phyloP scores from a whole-genome alignment of 2,113 vertebrate genomes.

The Oxygymnocypris stewartii region DNA sequence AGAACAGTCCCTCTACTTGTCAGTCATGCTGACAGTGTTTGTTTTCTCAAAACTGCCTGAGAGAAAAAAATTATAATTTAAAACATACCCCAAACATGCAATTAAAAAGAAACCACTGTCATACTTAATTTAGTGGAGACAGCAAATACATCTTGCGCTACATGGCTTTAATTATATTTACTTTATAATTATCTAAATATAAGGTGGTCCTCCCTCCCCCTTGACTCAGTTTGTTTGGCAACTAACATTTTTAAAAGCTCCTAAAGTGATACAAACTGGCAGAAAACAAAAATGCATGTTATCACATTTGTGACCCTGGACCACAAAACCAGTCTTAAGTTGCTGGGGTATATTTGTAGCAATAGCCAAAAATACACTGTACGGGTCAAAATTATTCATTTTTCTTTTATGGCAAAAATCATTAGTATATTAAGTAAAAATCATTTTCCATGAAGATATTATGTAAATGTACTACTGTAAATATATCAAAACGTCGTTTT shows the following conservation, averaged over 20 bases:
- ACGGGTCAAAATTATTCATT: too few relatives aligned
- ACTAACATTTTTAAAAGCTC: background rate
- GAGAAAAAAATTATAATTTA: background rate
- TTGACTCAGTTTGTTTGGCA: background rate
- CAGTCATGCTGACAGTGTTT: slow-evolving; percentile 1
- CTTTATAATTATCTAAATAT: slow-evolving; percentile 29
- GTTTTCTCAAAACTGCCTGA: slow-evolving; percentile 1
- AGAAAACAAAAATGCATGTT: background rate
- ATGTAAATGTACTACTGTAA: too few relatives aligned
- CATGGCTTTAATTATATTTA: slow-evolving; percentile 26
- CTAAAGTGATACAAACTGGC: background rate
- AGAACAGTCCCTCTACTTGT: background rate
- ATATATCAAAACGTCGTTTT: too few relatives aligned
- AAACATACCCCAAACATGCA: slow-evolving; percentile 12
- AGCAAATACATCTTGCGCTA: background rate
- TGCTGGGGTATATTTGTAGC: too few relatives aligned
- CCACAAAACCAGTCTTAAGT: too few relatives aligned
- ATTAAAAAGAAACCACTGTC: slow-evolving; percentile 15
- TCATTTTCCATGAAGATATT: too few relatives aligned
- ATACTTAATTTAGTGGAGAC: slow-evolving; percentile 6
- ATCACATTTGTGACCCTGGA: too few relatives aligned
- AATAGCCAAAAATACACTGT: too few relatives aligned
- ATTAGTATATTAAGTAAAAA: too few relatives aligned
- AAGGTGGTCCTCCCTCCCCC: background rate
- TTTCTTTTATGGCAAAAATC: too few relatives aligned